A percentile compares a stretch with the other conserved stretches of the same genome.
phyloP scores from a whole-genome alignment of 2,888 invertebrate genomes.

The Dysmachus trigonus region DNA sequence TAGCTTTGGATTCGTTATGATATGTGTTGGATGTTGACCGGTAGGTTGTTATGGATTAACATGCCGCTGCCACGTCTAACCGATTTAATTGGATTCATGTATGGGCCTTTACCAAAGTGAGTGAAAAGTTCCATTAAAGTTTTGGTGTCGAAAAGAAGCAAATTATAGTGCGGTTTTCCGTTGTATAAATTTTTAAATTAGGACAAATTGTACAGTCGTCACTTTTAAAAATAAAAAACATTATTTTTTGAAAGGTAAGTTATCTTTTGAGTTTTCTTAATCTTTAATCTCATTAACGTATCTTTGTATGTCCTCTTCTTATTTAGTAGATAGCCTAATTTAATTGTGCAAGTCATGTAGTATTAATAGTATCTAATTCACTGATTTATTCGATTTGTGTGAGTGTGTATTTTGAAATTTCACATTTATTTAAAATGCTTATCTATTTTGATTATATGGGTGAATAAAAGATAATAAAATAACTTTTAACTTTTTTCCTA shows the following conservation, averaged over 20 bases:
- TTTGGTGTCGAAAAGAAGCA: neutral
- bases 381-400: neutral
- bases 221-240: neutral
- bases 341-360: neutral
- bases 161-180: neutral
- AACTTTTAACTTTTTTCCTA: no score
- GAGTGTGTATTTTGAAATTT: no score
- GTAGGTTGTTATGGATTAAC: neutral
- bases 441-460: no score
- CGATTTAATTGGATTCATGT: neutral
- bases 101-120: neutral
- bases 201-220: neutral
- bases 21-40: neutral
- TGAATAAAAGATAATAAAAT: no score
- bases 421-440: no score
- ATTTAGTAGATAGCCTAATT: neutral
- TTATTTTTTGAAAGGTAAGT: neutral
- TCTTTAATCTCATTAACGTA: neutral
- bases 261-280: neutral
- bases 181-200: neutral
- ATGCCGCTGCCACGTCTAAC: neutral
- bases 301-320: neutral
- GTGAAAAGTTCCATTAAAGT: neutral
- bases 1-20: neutral
- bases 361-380: neutral